phyloP scores from a whole-genome alignment of 2,797 vertebrate species.

The Scomberomorus guttatus region DNA sequence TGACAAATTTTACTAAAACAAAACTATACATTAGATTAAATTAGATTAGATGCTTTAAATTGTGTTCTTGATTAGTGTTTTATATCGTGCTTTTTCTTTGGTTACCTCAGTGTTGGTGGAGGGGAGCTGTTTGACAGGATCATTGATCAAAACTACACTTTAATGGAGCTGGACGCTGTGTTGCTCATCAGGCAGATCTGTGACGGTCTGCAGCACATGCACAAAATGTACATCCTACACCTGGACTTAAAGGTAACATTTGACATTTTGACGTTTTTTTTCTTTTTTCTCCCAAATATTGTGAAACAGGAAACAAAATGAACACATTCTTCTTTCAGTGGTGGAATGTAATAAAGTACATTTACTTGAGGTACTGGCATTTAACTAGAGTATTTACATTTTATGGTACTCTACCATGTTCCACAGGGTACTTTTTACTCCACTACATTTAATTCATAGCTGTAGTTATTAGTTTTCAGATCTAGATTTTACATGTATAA shows the following conservation, averaged over 20 bases:
- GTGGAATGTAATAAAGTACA: too few species aligned
- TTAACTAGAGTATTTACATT: too few species aligned
- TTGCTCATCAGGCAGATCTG: constrained; percentile 96
- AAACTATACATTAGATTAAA: background rate
- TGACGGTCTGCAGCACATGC: constrained; percentile 96
- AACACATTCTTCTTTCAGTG: background rate
- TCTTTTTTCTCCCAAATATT: background rate
- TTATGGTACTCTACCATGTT: too few species aligned
- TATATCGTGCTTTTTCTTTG: constrained; percentile 26
- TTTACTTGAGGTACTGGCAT: too few species aligned
- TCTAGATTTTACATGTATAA: too few species aligned
- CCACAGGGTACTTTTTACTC: too few species aligned
- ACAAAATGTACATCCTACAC: constrained; percentile 97
- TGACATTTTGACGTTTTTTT: too few species aligned
- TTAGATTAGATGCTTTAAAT: background rate
- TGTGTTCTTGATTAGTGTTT: background rate
- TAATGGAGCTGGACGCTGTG: constrained; percentile 93
- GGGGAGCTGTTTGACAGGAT: constrained; percentile 98
- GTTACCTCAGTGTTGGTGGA: constrained; percentile 90
- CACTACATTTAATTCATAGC: too few species aligned
- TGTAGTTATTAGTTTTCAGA: too few species aligned
- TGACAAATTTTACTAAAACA: background rate
- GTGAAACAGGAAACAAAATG: background rate
- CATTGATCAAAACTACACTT: constrained; percentile 88
- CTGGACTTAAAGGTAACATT: constrained; percentile 94